Base-by-base conservation (phyloP, 2,888 invertebrate genomes). In the Sesia apiformis region DNA sequence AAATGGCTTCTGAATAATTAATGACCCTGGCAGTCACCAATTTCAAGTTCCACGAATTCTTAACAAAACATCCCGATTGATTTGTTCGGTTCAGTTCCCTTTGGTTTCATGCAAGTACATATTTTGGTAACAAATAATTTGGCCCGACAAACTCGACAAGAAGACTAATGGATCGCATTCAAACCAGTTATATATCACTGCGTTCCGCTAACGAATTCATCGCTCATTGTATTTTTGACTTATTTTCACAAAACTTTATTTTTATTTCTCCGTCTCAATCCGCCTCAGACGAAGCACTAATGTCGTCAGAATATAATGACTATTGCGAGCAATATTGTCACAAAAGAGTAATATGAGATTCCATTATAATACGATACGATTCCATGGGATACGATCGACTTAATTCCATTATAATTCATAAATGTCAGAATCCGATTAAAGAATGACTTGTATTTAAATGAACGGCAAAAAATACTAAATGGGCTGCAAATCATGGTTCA, bases 141-240 rank as follows among this genome's bases (percentile, higher is more conserved):
- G 63, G 66, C 66, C 66, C 68, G 74, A 68, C 73, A 70, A 65
- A 66, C 69, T 67, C 66, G 68, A 67, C 70, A 67, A 61, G 61
- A 67, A 74, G 76, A 77, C 71, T 76, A 76, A 81, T 81, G 78
- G 74, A 69, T 69, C 66, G 68, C 66, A 63, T 66, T 64, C 66
- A 59, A 59, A 63, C 57, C 66, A 68, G 73, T 74, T 72, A 67
- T 73, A 74, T 68, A 75, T 77, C 71, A 70, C 69, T 65, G 63
- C 66, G 63, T 56, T 60, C 61, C 65, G 65, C 63, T 65, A 66
- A 67, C 65, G 67, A 71, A 72, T 72, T 69, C 75, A 76, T 76
- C 74, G 70, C 69, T 72, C 70, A 68, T 65, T 59, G 61, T 60
- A 60, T 60, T 72, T 72, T 73, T 73, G 69, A 62, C 57, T 60